A percentile compares a stretch with the other conserved stretches of the same genome.
These are phyloP conservation scores for Sciaenops ocellatus DNA, from an alignment of 2,797 vertebrate species.

Conservation along the genomic window DNA sequence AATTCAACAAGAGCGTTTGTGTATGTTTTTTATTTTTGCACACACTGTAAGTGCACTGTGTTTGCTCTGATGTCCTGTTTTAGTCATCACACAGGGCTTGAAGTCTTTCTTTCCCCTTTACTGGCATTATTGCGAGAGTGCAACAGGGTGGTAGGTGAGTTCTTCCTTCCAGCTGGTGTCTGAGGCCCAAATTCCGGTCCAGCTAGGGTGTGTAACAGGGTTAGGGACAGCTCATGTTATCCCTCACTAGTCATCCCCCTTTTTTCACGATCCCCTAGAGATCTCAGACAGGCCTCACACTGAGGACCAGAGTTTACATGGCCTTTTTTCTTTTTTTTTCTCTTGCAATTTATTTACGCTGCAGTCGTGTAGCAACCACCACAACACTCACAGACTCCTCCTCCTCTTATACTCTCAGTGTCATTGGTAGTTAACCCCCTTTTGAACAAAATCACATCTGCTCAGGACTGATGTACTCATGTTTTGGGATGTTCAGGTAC, in stretches of 20 bases:
- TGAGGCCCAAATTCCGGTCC: constrained; percentile 53
- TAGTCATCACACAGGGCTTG: not conserved
- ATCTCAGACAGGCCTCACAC: constrained; percentile 50
- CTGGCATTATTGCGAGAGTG: not conserved
- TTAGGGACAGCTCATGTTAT: constrained; percentile 49
- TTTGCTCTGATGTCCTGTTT: constrained; percentile 2
- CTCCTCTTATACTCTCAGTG: constrained; percentile 35
- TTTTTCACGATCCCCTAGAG: constrained; percentile 52
- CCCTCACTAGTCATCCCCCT: constrained; percentile 27
- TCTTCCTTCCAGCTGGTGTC: constrained; percentile 48
- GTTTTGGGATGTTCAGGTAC: constrained; percentile 75
- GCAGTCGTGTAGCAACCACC: constrained; percentile 73
- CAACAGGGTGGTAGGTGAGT: constrained; percentile 30
- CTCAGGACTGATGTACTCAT: constrained; percentile 40
- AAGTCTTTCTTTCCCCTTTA: not conserved
- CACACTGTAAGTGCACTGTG: not conserved
- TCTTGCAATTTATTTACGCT: constrained; percentile 73
- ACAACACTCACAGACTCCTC: constrained; percentile 69
- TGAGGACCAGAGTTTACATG: constrained; percentile 54
- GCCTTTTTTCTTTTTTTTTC: constrained; percentile 10
- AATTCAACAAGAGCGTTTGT: no score
- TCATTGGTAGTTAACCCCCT: constrained; percentile 52
- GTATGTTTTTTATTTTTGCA: not conserved
- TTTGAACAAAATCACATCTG: constrained; percentile 68
- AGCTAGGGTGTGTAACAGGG: constrained; percentile 54